These are phyloP conservation scores for Agrochola lychnidis DNA, from an alignment of 2,888 invertebrate species.

Conservation along the genomic window DNA sequence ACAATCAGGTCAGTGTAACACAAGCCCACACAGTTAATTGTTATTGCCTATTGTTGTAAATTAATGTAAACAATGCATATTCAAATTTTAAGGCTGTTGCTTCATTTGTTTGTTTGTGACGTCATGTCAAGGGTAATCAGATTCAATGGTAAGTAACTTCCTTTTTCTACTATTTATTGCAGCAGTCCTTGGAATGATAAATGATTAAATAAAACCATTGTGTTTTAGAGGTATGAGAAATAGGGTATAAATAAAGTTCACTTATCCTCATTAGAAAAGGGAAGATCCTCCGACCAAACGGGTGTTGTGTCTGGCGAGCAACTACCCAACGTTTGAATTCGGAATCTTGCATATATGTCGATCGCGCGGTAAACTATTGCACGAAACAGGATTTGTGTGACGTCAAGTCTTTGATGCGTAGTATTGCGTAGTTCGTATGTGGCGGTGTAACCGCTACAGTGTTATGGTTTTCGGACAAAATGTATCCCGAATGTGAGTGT, in stretches of 20 bases:
- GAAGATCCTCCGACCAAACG: no score
- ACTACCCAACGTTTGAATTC: no score
- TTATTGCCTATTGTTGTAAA: conserved; percentile 68
- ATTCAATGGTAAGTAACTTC: not conserved
- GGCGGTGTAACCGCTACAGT: no score
- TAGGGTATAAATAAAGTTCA: no score
- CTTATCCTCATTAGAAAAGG: no score
- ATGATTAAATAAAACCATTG: not conserved
- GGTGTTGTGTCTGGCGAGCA: no score
- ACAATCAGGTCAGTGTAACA: conserved; percentile 65
- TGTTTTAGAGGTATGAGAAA: not conserved
- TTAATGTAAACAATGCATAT: conserved; percentile 53
- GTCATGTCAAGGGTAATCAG: conserved; percentile 1
- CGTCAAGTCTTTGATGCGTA: no score
- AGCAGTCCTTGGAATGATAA: not conserved
- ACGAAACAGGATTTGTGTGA: no score
- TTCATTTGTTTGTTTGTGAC: conserved; percentile 33
- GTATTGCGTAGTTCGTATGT: no score
- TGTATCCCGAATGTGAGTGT: not conserved
- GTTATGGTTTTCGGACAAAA: not conserved
- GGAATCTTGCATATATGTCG: no score
- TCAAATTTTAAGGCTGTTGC: conserved; percentile 37
- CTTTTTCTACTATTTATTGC: not conserved
- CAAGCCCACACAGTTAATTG: conserved; percentile 58
- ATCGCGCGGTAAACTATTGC: no score